A percentile compares a stretch with the other conserved stretches of the same genome.
Conservation (phyloP, 1,140 invertebrate species). For the Ruditapes philippinarum region DNA sequence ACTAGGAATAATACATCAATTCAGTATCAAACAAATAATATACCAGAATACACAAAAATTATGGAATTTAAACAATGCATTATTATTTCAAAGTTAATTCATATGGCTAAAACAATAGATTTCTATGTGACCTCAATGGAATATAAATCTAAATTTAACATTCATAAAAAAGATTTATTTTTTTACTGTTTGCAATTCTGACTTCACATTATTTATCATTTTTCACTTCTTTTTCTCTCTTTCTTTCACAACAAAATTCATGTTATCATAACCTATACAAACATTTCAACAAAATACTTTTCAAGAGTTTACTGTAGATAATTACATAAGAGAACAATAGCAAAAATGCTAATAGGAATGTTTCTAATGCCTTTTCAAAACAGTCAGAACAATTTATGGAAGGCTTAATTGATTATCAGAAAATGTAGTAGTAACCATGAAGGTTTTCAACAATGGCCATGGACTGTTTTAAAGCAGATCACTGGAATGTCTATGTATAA, state of each 20-base stretch:
- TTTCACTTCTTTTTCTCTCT: neutral
- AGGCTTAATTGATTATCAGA: neutral
- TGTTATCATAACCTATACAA: neutral
- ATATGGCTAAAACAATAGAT: neutral
- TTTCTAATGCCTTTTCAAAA: conserved; percentile 31
- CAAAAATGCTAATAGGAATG: conserved; percentile 7
- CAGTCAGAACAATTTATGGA: neutral
- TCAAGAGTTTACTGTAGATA: neutral
- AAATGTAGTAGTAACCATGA: neutral
- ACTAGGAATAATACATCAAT: too few species aligned
- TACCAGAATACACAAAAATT: neutral
- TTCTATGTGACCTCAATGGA: neutral
- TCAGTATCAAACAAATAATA: neutral
- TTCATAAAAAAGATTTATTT: too few species aligned
- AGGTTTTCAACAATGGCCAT: conserved; percentile 8
- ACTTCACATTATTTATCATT: too few species aligned
- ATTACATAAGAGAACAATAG: neutral
- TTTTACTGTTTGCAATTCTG: too few species aligned
- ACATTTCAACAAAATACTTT: neutral
- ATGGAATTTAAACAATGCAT: conserved; percentile 10
- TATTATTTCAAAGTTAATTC: neutral
- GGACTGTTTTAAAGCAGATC: neutral
- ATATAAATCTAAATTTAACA: too few species aligned
- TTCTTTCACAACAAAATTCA: neutral
- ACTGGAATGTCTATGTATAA: conserved; percentile 5